These are phyloP conservation scores for Lithobates sylvaticus DNA, from an alignment of 2,797 vertebrate species.

Conservation along the genomic window DNA sequence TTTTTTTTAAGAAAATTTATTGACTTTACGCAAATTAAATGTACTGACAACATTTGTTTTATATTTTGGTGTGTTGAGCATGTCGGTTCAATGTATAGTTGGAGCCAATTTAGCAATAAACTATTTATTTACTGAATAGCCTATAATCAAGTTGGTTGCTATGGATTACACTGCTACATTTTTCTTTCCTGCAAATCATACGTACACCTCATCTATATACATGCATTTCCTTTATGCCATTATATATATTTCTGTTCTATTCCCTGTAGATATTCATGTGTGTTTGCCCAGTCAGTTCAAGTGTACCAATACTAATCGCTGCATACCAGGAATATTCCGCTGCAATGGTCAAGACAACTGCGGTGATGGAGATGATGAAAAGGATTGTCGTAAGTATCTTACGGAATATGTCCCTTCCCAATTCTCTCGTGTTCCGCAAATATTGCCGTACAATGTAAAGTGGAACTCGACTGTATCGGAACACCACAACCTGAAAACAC, in stretches of 20 bases:
- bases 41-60: too few relatives aligned
- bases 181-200: neutral
- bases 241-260: neutral
- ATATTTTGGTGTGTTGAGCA: too few relatives aligned
- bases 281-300: constrained; percentile 98
- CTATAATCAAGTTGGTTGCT: too few relatives aligned
- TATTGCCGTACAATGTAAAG: too few relatives aligned
- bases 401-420: neutral
- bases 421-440: neutral
- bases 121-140: neutral
- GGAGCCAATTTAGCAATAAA: too few relatives aligned
- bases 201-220: neutral
- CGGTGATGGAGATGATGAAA: constrained; percentile 93
- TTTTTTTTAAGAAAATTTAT: too few relatives aligned
- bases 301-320: constrained; percentile 95
- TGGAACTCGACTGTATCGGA: too few relatives aligned
- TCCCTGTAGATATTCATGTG: constrained; percentile 89
- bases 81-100: too few relatives aligned
- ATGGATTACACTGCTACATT: neutral
- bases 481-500: too few relatives aligned
- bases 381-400: constrained; percentile 91
- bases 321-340: constrained; percentile 96
- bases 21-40: too few relatives aligned
- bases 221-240: too few relatives aligned
- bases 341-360: constrained; percentile 98